Conservation (phyloP, 2,888 invertebrate species). For the Agrypnus murinus region DNA sequence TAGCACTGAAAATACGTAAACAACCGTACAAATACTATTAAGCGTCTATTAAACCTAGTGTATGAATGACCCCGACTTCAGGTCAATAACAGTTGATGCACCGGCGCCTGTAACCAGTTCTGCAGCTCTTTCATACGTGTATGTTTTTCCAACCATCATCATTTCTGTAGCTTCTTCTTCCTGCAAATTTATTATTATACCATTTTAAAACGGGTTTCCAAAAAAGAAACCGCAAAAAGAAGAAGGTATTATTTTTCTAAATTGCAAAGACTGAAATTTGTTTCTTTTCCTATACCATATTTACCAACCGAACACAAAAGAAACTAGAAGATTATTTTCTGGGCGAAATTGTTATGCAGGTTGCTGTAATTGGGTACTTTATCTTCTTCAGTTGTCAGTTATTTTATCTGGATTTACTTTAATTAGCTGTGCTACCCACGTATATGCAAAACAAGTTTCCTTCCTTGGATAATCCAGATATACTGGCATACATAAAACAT, state of each 20-base stretch:
- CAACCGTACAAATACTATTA: no score
- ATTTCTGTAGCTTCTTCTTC: constrained; percentile 35
- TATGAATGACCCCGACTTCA: constrained; percentile 40
- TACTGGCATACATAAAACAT: no score
- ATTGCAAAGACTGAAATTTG: no score
- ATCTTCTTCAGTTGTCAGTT: constrained; percentile 49
- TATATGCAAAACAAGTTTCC: constrained; percentile 44
- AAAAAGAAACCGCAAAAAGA: constrained; percentile 40
- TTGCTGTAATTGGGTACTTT: constrained; percentile 49
- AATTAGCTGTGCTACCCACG: constrained; percentile 48
- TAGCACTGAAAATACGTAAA: constrained; percentile 19
- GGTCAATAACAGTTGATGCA: constrained; percentile 50
- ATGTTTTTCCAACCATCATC: constrained; percentile 37
- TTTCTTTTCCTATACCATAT: no score
- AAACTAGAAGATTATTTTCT: constrained; percentile 26
- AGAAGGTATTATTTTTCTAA: no score
- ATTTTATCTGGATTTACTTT: constrained; percentile 47
- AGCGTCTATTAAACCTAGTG: no score
- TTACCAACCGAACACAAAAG: no score
- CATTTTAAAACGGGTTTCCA: constrained; percentile 34
- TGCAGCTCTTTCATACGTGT: constrained; percentile 37
- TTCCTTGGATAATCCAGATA: constrained; percentile 20
- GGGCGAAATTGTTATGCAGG: constrained; percentile 32
- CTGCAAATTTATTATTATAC: constrained; percentile 46
- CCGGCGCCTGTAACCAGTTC: constrained; percentile 50